Evolutionary conservation across 2,797 vertebrate genomes (phyloP).

Genomic region (Gorsachius magnificus): DNA sequence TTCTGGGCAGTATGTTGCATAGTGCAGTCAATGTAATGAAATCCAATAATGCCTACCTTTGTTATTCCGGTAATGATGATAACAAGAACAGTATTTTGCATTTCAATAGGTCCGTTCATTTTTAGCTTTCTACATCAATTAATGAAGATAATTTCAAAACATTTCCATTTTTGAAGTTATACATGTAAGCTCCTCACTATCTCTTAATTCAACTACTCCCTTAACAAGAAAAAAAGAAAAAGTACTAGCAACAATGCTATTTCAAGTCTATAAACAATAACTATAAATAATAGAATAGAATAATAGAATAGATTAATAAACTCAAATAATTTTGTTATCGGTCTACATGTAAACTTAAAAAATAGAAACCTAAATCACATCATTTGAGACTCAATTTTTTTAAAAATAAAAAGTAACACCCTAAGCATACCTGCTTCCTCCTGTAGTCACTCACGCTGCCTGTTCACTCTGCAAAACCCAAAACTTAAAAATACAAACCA

Average conservation of each 20-base stretch:
- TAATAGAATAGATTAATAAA: background rate
- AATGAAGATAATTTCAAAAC: constrained; percentile 31
- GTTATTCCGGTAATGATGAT: background rate
- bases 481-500: background rate
- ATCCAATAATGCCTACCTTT: background rate
- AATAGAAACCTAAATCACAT: background rate
- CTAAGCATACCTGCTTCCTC: background rate
- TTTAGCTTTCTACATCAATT: constrained; percentile 28
- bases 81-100: constrained; percentile 1
- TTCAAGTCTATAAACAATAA: background rate
- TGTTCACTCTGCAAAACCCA: background rate
- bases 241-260: background rate
- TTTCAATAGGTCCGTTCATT: background rate
- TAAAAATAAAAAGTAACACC: background rate
- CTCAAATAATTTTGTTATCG: background rate
- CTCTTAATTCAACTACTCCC: background rate
- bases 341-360: background rate
- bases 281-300: background rate
- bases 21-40: background rate
- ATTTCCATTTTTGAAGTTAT: background rate
- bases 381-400: background rate
- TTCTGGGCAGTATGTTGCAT: background rate
- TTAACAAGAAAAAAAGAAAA: background rate
- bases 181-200: background rate
- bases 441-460: background rate